Percentiles rank a stretch among this genome's conserved stretches.
These are phyloP conservation scores for Lottia scabra DNA, from an alignment of 2,888 invertebrate genomes.

Conservation along the genomic window DNA sequence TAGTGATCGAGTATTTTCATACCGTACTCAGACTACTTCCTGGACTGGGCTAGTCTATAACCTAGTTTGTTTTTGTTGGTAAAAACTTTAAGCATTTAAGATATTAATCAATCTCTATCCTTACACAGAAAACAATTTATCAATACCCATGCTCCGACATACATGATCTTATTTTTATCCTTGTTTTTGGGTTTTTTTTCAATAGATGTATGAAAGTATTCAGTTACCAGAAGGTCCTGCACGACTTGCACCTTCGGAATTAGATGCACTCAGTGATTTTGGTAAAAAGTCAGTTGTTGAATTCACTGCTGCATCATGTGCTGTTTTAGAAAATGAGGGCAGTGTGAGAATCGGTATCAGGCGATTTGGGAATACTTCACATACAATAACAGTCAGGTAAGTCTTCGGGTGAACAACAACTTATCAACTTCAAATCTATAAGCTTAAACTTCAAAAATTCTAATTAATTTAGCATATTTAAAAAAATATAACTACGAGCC, in stretches of 20 bases:
- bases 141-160: background rate
- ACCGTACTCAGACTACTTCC: no score
- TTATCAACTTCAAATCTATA: no score
- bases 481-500: no score
- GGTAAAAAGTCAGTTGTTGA: conserved; percentile 72
- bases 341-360: conserved; percentile 70
- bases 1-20: no score
- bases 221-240: background rate
- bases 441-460: no score
- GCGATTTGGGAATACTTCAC: conserved; percentile 71
- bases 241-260: conserved; percentile 20
- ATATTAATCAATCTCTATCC: background rate
- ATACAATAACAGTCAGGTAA: conserved; percentile 70
- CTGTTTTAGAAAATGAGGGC: conserved; percentile 73
- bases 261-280: conserved; percentile 58
- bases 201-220: conserved; percentile 22
- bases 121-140: background rate
- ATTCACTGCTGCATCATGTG: conserved; percentile 73
- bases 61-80: no score
- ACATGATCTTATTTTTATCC: conserved; percentile 14
- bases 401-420: conserved; percentile 6
- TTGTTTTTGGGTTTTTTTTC: background rate
- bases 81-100: no score
- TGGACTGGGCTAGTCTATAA: no score
- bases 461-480: no score